Percentiles rank a stretch among this genome's conserved stretches.
Conservation (phyloP, 2,113 vertebrate species). For the Misgurnus mizolepis region DNA sequence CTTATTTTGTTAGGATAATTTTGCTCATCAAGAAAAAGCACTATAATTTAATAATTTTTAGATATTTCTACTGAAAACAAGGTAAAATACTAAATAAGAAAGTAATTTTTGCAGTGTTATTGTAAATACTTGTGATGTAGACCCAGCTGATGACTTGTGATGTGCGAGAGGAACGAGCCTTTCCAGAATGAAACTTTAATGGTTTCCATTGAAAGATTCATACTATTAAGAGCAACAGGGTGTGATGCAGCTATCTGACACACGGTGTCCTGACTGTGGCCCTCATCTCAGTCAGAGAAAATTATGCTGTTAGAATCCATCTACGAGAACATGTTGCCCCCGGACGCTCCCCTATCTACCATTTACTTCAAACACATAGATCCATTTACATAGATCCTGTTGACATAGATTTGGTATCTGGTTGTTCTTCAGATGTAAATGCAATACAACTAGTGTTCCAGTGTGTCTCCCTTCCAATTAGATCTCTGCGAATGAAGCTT, state of each 20-base stretch:
- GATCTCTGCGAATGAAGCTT: too few species aligned
- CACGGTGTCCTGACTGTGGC: neutral
- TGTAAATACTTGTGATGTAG: neutral
- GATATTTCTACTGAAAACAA: too few species aligned
- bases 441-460: too few species aligned
- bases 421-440: neutral
- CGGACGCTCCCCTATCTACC: neutral
- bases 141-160: conserved; percentile 12
- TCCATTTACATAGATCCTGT: neutral
- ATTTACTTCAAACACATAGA: neutral
- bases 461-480: too few species aligned
- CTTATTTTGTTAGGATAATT: too few species aligned
- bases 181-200: conserved; percentile 32
- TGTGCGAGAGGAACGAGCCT: conserved; percentile 6
- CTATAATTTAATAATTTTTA: too few species aligned
- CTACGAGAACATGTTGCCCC: neutral
- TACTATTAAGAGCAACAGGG: conserved; percentile 6
- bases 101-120: too few species aligned
- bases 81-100: too few species aligned
- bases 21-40: too few species aligned
- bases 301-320: neutral
- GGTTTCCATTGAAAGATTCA: conserved; percentile 39
- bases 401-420: neutral
- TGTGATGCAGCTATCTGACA: neutral
- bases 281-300: neutral